These are phyloP conservation scores for Drosophila eugracilis DNA, from an alignment of 1,140 invertebrate species.

Conservation along the genomic window DNA sequence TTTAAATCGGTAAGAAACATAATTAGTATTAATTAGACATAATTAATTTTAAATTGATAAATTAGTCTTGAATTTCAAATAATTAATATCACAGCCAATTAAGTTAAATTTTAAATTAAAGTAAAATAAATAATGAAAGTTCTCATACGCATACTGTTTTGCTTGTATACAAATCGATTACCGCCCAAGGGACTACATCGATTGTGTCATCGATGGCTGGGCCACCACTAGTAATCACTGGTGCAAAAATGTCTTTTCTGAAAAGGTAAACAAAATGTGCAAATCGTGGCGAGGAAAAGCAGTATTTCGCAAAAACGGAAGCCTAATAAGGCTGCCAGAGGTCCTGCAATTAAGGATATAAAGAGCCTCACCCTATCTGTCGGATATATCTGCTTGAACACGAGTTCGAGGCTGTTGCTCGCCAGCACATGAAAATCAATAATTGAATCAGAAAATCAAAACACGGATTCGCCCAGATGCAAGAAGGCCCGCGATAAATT, in stretches of 20 bases:
- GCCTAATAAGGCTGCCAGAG: background rate
- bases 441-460: constrained; percentile 82
- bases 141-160: too few species aligned
- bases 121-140: background rate
- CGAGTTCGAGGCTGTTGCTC: constrained; percentile 47
- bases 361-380: background rate
- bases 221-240: constrained; percentile 37
- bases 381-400: constrained; percentile 11
- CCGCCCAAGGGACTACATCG: background rate
- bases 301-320: constrained; percentile 3
- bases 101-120: background rate
- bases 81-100: background rate
- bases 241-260: constrained; percentile 49
- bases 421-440: constrained; percentile 77
- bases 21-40: too few species aligned
- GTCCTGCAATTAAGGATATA: background rate
- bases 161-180: constrained; percentile 8
- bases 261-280: constrained; percentile 56
- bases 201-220: constrained; percentile 20
- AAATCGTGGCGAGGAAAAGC: constrained; percentile 31
- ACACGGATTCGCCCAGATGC: constrained; percentile 67
- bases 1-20: background rate
- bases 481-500: constrained; percentile 64
- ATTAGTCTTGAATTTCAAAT: too few species aligned
- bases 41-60: too few species aligned